A percentile compares a stretch with the other conserved stretches of the same genome.
Conservation (phyloP, 2,888 invertebrate genomes). For the Criorhina ranunculi region DNA sequence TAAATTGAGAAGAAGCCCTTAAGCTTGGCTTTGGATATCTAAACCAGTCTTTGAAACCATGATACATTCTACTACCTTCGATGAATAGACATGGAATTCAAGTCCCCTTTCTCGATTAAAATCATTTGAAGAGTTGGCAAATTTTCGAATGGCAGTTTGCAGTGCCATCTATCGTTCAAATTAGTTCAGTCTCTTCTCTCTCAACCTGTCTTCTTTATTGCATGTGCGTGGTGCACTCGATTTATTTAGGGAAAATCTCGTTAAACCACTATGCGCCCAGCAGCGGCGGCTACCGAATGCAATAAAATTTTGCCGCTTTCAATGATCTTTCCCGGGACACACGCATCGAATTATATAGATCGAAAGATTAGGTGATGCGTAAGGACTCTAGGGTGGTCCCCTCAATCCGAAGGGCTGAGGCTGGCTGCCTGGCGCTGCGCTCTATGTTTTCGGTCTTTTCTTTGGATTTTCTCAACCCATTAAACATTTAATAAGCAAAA, state of each 20-base stretch:
- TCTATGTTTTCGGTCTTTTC: conserved; percentile 60
- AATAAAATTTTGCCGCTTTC: conserved; percentile 66
- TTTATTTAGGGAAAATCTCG: conserved; percentile 44
- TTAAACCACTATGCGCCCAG: conserved; percentile 57
- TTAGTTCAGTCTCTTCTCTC: too few relatives aligned
- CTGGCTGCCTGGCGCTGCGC: conserved; percentile 37
- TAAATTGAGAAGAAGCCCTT: too few relatives aligned
- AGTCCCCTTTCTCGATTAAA: too few relatives aligned
- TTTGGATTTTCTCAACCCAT: conserved; percentile 75
- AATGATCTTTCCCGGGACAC: conserved; percentile 71
- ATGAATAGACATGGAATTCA: too few relatives aligned
- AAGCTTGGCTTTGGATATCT: too few relatives aligned
- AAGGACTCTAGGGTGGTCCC: conserved; percentile 74
- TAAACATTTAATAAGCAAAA: conserved; percentile 77
- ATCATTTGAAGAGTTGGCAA: too few relatives aligned
- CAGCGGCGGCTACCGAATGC: conserved; percentile 47
- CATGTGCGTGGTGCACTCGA: conserved; percentile 2
- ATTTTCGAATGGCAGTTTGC: too few relatives aligned
- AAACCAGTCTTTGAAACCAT: too few relatives aligned
- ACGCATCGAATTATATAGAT: conserved; percentile 67
- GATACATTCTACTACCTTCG: too few relatives aligned
- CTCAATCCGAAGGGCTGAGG: conserved; percentile 50
- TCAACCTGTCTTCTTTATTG: conserved; percentile 11
- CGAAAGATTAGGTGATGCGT: conserved; percentile 59
- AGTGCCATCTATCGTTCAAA: too few relatives aligned